These are phyloP conservation scores for Sebastes taczanowskii DNA, from an alignment of 2,797 vertebrate genomes.

Conservation along the genomic window DNA sequence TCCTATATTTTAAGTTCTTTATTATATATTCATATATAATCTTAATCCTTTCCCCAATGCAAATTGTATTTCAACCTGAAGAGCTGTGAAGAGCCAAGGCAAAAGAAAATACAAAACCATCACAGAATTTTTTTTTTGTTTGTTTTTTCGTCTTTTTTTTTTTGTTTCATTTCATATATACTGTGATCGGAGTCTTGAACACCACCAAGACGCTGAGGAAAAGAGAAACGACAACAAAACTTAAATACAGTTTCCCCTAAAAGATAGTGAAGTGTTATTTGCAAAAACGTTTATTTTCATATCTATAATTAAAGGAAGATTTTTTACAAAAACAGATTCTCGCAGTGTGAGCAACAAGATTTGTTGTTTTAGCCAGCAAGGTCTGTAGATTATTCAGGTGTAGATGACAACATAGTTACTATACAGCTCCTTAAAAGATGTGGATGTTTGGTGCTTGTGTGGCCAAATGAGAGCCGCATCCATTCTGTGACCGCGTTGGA, in stretches of 20 bases:
- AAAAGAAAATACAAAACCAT: conserved; percentile 92
- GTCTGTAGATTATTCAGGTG: conserved; percentile 52
- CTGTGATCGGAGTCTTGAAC: conserved; percentile 91
- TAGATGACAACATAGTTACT: neutral
- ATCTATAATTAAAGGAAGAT: conserved; percentile 90
- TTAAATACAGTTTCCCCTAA: conserved; percentile 94
- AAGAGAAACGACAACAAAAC: conserved; percentile 86
- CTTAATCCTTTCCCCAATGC: conserved; percentile 99
- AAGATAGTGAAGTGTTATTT: conserved; percentile 90
- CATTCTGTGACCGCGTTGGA: neutral
- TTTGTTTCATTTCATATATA: conserved; percentile 78
- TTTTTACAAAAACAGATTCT: conserved; percentile 89
- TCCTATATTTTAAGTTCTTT: conserved; percentile 99
- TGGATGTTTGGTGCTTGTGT: conserved; percentile 4
- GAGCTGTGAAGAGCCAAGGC: conserved; percentile 97
- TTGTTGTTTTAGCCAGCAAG: conserved; percentile 79
- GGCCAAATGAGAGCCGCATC: conserved; percentile 10
- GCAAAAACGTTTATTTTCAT: conserved; percentile 84
- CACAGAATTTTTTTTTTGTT: conserved; percentile 84
- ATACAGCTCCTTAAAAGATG: conserved; percentile 6
- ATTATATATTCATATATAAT: conserved; percentile 90
- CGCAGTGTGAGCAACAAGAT: conserved; percentile 89
- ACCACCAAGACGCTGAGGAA: conserved; percentile 95
- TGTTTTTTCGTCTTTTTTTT: conserved; percentile 60
- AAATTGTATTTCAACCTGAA: conserved; percentile 99